Percentiles rank a stretch among this genome's conserved stretches.
Evolutionary conservation across 2,888 invertebrate species (phyloP).

Genomic region (Neuroscelio doddi): DNA sequence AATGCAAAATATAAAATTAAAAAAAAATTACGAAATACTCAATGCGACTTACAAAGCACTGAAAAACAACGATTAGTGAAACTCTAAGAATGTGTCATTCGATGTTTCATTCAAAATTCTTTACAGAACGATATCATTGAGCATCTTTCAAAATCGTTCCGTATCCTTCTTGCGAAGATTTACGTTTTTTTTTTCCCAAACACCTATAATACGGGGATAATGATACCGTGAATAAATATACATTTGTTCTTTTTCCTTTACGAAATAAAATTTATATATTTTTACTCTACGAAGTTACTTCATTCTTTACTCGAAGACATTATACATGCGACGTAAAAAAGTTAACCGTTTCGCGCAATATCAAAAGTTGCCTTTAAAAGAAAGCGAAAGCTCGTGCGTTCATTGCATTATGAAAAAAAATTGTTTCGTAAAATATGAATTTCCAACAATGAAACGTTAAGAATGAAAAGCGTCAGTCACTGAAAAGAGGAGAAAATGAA

Average conservation of each 20-base stretch:
- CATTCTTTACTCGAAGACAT: constrained; percentile 33
- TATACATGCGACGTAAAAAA: constrained; percentile 22
- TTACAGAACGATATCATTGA: constrained; percentile 43
- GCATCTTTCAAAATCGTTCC: constrained; percentile 46
- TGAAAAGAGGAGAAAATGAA: too few relatives aligned
- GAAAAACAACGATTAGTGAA: not conserved
- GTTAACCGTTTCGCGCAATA: constrained; percentile 37
- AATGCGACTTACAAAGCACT: constrained; percentile 21
- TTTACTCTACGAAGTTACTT: constrained; percentile 38
- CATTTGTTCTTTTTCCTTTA: constrained; percentile 24
- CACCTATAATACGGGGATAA: constrained; percentile 32
- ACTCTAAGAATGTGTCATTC: constrained; percentile 9
- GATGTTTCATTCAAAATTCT: constrained; percentile 39
- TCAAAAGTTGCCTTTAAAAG: constrained; percentile 28
- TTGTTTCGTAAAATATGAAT: not conserved
- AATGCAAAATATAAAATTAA: constrained; percentile 24
- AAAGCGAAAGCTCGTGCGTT: constrained; percentile 33
- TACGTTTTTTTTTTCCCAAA: constrained; percentile 36
- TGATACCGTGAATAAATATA: constrained; percentile 36
- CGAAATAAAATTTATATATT: constrained; percentile 36
- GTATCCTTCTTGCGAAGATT: constrained; percentile 27
- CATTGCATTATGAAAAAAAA: not conserved
- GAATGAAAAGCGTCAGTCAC: not conserved
- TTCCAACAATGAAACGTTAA: not conserved
- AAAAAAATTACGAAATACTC: constrained; percentile 10